Base-by-base conservation (phyloP, 2,888 invertebrate species). In the Elmis aenea region DNA sequence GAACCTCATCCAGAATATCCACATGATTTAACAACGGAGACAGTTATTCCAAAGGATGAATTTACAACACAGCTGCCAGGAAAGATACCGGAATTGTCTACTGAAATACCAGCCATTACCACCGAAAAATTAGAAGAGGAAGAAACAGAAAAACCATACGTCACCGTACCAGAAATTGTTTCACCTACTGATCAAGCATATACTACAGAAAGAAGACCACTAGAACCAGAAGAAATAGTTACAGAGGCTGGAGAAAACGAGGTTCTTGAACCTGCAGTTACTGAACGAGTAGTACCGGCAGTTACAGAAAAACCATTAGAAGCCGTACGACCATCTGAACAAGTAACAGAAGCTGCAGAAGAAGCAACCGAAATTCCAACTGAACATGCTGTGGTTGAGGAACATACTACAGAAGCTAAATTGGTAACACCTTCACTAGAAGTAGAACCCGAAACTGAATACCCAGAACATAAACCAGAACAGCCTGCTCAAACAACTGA, bases 1-100 rank as follows among this genome's bases (percentile, higher is more conserved):
- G 34, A 42, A 34, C 26, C 23, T 4, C 30, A 15, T 15, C 26
- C 16, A 20, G 38, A 31, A 26, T 15, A 10, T 10, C 29, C 33
- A 16, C 13, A 12, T 3, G 9, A 8, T 9, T 20, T 4, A 16
- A 5, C 18, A 5, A 29, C 5, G 18, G 5, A 20, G 20, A 22
- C 15, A n/a, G n/a, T n/a, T n/a, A n/a, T n/a, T n/a, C n/a, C n/a
- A n/a, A n/a, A n/a, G n/a, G 30, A 13, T 26, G 26, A n/a, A n/a
- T 11, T 10, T 13, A 3, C 26, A 12, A 12, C 13, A 26, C 10
- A 10, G 13, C 11, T 13, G 4, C 11, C 26, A 3, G 26, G 8
- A 6, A 3, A 5, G 13, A 3, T 13, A 9, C 18, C 15, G 3
- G 15, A 20, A 12, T 33, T 23, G 11, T 23, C 23, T 8, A 10